These are phyloP conservation scores for Phataginus tricuspis DNA, from an alignment of 2,797 vertebrate species.

Conservation along the genomic window DNA sequence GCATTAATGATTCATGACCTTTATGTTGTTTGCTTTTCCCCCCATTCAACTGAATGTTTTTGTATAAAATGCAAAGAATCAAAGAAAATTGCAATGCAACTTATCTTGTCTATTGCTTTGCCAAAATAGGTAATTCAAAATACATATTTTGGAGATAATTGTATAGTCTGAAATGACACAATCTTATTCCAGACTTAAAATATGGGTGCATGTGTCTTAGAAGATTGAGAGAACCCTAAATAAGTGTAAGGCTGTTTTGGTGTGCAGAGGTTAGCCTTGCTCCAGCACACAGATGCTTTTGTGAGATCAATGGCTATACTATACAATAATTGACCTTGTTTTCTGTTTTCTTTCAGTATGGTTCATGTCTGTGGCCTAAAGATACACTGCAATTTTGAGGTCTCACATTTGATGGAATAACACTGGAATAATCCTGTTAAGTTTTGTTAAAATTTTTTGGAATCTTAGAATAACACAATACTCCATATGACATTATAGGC, in stretches of 20 bases:
- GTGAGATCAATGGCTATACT: conserved; percentile 22
- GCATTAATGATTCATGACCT: neutral
- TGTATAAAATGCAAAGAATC: neutral
- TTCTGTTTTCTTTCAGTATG: conserved; percentile 46
- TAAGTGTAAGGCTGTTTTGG: neutral
- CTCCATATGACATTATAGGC: conserved; percentile 36
- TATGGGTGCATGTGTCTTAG: neutral
- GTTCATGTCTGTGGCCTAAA: conserved; percentile 28
- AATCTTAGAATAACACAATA: conserved; percentile 52
- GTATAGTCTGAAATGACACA: neutral
- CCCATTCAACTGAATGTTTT: neutral
- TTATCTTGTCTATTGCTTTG: conserved; percentile 43
- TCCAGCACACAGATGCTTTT: neutral
- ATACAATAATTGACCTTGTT: conserved; percentile 27
- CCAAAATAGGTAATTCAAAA: neutral
- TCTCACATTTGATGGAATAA: conserved; percentile 46
- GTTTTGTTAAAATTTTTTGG: conserved; percentile 34
- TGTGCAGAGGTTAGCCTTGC: neutral
- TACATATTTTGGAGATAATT: conserved; percentile 37
- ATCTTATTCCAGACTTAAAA: conserved; percentile 13
- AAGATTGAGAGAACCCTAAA: neutral
- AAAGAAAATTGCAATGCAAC: conserved; percentile 8
- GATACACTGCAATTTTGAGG: conserved; percentile 23
- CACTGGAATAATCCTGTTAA: conserved; percentile 31
- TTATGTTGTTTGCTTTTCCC: neutral